phyloP scores from a whole-genome alignment of 1,140 invertebrate genomes.

The Lerema accius region DNA sequence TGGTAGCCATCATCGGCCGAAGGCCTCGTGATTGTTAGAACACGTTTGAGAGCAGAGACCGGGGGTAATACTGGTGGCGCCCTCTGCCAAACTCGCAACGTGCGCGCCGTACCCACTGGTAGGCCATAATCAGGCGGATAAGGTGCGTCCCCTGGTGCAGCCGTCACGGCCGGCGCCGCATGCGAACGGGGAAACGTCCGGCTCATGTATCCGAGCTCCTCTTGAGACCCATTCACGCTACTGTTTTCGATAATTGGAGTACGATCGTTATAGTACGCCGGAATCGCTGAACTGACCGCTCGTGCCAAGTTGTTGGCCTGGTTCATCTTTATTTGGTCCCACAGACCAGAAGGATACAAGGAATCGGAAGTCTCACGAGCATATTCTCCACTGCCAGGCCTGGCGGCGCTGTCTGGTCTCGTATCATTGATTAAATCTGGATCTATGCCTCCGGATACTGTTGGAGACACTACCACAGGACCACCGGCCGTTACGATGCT shows the following conservation, averaged over 20 bases:
- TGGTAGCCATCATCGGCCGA: conserved; percentile 95
- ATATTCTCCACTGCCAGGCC: conserved; percentile 87
- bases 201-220: conserved; percentile 82
- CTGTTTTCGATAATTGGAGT: conserved; percentile 89
- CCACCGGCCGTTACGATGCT: conserved; percentile 84
- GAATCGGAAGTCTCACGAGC: conserved; percentile 87
- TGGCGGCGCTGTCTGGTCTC: conserved; percentile 81
- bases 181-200: conserved; percentile 82
- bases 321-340: conserved; percentile 84
- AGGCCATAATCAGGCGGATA: conserved; percentile 92
- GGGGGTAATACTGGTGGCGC: conserved; percentile 92
- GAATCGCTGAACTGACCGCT: conserved; percentile 78
- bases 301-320: conserved; percentile 81
- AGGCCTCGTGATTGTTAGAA: conserved; percentile 90
- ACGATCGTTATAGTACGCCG: conserved; percentile 87
- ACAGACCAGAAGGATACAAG: conserved; percentile 87
- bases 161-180: conserved; percentile 49
- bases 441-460: conserved; percentile 88
- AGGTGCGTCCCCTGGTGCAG: conserved; percentile 59
- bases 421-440: conserved; percentile 93
- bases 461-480: conserved; percentile 87
- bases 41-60: conserved; percentile 90
- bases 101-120: conserved; percentile 89
- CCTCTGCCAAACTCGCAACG: conserved; percentile 92
- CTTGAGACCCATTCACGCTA: conserved; percentile 83